Percentiles rank a stretch among this genome's conserved stretches.
phyloP scores from a whole-genome alignment of 2,797 vertebrate genomes.

The Pampus argenteus region DNA sequence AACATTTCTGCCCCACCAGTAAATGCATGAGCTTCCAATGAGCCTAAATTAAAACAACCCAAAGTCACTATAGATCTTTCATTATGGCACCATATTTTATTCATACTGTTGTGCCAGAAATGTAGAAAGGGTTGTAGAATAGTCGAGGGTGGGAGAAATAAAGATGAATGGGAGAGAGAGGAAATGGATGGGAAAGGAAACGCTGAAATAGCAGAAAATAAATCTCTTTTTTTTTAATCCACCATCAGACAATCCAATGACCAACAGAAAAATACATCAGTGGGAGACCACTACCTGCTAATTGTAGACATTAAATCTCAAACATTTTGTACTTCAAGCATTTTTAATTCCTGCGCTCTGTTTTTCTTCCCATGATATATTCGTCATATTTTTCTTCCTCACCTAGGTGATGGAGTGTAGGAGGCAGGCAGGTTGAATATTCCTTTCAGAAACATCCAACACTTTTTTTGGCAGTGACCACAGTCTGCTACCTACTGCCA shows the following conservation, averaged over 20 bases:
- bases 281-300: background rate
- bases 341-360: background rate
- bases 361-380: background rate
- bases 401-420: background rate
- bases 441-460: conserved; percentile 33
- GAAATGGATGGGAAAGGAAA: background rate
- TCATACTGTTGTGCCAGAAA: background rate
- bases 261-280: background rate
- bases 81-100: background rate
- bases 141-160: background rate
- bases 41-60: conserved; percentile 5
- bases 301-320: background rate
- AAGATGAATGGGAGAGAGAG: background rate
- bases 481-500: conserved; percentile 30
- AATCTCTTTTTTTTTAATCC: background rate
- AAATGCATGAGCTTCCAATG: background rate
- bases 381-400: no score
- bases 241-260: background rate
- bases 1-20: background rate
- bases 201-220: background rate
- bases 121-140: background rate
- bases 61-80: background rate
- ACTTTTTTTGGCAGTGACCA: conserved; percentile 29
- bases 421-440: conserved; percentile 26
- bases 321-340: background rate